Conservation (phyloP, 2,888 invertebrate species). For the Melikaiella ostensackeni region DNA sequence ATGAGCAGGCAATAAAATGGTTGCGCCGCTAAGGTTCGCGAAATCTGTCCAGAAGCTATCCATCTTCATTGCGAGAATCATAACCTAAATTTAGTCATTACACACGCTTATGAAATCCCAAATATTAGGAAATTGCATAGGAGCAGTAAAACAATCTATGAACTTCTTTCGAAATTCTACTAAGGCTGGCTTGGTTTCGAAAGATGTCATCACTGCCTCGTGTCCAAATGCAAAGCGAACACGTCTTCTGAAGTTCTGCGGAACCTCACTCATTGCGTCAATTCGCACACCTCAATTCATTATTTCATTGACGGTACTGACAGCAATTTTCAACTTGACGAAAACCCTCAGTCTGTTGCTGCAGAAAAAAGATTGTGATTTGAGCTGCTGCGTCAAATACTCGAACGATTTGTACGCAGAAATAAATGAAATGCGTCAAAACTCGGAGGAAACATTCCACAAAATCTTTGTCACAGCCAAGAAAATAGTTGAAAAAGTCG, state of each 20-base stretch:
- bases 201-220: background rate
- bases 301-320: slow-evolving; percentile 4
- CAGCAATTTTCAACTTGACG: slow-evolving; percentile 15
- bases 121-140: background rate
- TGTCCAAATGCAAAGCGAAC: slow-evolving; percentile 17
- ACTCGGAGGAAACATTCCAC: slow-evolving; percentile 17
- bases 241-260: slow-evolving; percentile 19
- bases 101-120: no score
- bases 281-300: background rate
- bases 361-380: slow-evolving; percentile 34
- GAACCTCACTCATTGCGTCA: background rate
- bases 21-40: no score
- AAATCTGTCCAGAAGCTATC: no score
- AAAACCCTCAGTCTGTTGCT: slow-evolving; percentile 18
- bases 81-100: no score
- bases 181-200: slow-evolving; percentile 25
- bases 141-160: background rate
- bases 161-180: slow-evolving; percentile 15
- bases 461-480: slow-evolving; percentile 6
- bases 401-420: slow-evolving; percentile 15
- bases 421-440: slow-evolving; percentile 34
- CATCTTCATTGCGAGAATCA: no score
- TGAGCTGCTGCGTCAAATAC: slow-evolving; percentile 17
- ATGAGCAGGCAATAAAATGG: no score
- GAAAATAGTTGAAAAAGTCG: slow-evolving; percentile 21